phyloP scores from a whole-genome alignment of 2,888 invertebrate species.

The Acrobasis consociella region DNA sequence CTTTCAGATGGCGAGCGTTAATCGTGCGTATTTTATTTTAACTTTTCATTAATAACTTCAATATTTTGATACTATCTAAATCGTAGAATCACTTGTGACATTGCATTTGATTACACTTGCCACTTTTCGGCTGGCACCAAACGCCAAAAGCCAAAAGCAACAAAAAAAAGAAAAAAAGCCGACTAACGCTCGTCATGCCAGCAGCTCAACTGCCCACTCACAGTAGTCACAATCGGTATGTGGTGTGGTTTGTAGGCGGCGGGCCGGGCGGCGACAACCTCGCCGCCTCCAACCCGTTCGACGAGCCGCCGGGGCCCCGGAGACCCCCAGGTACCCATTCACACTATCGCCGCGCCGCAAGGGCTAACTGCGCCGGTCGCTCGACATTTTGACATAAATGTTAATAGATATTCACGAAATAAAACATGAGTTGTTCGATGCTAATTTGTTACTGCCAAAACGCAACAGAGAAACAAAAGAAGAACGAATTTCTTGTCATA shows the following conservation, averaged over 20 bases:
- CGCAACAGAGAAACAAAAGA: too few species aligned
- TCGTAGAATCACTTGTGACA: too few species aligned
- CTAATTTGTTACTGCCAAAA: too few species aligned
- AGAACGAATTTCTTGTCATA: too few species aligned
- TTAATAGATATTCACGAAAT: too few species aligned
- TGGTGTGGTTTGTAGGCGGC: slow-evolving; percentile 74
- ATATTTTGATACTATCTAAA: too few species aligned
- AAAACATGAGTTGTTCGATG: too few species aligned
- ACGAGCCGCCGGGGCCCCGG: slow-evolving; percentile 86
- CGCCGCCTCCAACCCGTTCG: slow-evolving; percentile 93
- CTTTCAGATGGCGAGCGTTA: slow-evolving; percentile 6
- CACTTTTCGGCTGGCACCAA: too few species aligned
- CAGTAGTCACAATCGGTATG: slow-evolving; percentile 28
- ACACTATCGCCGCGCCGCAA: slow-evolving; percentile 26
- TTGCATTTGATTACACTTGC: too few species aligned
- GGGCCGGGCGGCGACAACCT: slow-evolving; percentile 87
- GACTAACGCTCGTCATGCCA: slow-evolving; percentile 5
- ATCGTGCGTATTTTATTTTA: background rate
- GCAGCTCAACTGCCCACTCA: background rate
- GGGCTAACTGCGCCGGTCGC: background rate
- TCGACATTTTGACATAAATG: background rate
- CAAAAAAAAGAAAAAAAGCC: background rate
- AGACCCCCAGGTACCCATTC: slow-evolving; percentile 77
- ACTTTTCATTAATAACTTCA: too few species aligned
- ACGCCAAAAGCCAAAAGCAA: too few species aligned